A percentile compares a stretch with the other conserved stretches of the same genome.
Evolutionary conservation across 2,113 vertebrate genomes (phyloP).

Genomic region (Daubentonia madagascariensis): DNA sequence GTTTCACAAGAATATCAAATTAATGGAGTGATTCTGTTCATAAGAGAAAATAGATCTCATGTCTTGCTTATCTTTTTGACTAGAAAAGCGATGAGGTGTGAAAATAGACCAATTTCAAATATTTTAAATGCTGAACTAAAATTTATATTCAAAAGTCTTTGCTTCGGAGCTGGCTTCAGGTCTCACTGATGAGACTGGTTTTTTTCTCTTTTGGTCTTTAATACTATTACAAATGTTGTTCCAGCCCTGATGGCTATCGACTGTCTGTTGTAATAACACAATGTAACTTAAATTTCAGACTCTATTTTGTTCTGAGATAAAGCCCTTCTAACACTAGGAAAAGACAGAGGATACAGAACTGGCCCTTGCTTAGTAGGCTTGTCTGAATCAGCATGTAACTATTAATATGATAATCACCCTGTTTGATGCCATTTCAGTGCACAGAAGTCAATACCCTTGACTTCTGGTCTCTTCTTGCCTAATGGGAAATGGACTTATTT

Average conservation of each 20-base stretch:
- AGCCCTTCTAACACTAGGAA: background rate
- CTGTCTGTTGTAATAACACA: background rate
- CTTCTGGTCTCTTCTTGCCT: background rate
- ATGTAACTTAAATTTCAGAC: background rate
- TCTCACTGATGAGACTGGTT: background rate
- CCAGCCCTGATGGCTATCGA: background rate
- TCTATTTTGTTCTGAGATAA: slow-evolving; percentile 30
- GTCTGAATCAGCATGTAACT: background rate
- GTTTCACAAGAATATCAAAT: slow-evolving; percentile 33
- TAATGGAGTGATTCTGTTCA: slow-evolving; percentile 21
- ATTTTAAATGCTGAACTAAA: slow-evolving; percentile 36
- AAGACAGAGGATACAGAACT: background rate
- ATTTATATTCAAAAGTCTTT: background rate
- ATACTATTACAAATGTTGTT: background rate
- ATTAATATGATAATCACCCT: background rate
- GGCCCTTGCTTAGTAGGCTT: background rate
- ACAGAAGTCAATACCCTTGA: background rate
- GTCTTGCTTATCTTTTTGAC: slow-evolving; percentile 43
- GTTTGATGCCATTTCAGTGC: background rate
- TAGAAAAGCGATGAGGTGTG: slow-evolving; percentile 47
- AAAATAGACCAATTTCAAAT: slow-evolving; percentile 25
- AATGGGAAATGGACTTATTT: background rate
- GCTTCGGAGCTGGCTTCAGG: background rate
- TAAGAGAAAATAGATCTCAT: background rate
- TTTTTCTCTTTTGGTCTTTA: background rate